Base-by-base conservation (phyloP, 2,113 vertebrate species). In the Lucifuga dentata region DNA sequence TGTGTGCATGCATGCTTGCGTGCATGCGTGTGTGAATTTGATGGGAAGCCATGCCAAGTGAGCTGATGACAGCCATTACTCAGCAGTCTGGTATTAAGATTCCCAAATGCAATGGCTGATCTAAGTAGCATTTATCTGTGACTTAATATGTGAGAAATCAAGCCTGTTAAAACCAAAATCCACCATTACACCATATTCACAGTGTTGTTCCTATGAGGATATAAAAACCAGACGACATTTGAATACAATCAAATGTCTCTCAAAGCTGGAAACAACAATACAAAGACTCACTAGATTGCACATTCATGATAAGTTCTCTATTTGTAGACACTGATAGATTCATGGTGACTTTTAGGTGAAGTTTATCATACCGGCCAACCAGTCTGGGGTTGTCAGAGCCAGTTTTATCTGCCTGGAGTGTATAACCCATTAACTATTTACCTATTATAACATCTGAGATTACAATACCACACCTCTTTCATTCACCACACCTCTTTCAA, bases 401-500 rank as follows among this genome's bases (percentile, higher is more conserved):
- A 62, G 77, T 59, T 70, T 19, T n/a, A 49, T 48, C 66, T 44
- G 64, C 58, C 43, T 50, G 3, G 26, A 8, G 23, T 5, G 21
- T 38, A 5, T 68, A 59, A 78, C 85, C 68, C 56, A 44, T 76
- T 83, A 78, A 78, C 74, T 43, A 17, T 49, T 24, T 62, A 57
- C 23, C 57, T 44, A 7, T 49, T 12, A 59, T 70, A 83, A 86
- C 76, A 80, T 48, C 57, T n/a, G 2, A 58, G 12, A 67, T n/a
- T n/a, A n/a, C n/a, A n/a, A n/a, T n/a, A n/a, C n/a, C n/a, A n/a
- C n/a, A n/a, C n/a, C n/a, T n/a, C n/a, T n/a, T n/a, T n/a, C n/a
- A 57, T 58, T 58, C 68, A 23, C 32, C 35, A n/a, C 16, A 2
- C 38, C 52, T 35, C 1, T 3, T 50, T 60, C 50, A 49, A 12